Evolutionary conservation across 1,140 invertebrate genomes (phyloP).

Genomic region (Calliopsis andreniformis): DNA sequence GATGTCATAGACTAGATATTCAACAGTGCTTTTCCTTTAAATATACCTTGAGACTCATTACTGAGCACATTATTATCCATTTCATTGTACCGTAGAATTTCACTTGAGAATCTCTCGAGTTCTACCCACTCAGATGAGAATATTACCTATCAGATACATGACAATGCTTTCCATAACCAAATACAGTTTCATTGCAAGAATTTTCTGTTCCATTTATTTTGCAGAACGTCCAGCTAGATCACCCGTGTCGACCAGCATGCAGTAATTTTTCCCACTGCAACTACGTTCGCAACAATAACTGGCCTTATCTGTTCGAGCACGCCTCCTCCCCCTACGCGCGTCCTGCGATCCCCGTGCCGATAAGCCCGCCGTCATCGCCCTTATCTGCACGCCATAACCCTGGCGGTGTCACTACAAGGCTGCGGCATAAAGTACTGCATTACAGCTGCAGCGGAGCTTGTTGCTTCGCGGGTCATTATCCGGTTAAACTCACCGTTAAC

Average conservation of each 20-base stretch:
- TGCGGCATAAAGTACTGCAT: conserved; percentile 36
- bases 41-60: too few species aligned
- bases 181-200: too few species aligned
- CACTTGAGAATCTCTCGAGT: too few species aligned
- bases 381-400: conserved; percentile 47
- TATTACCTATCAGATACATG: too few species aligned
- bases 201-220: too few species aligned
- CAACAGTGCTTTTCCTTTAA: too few species aligned
- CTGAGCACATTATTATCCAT: too few species aligned
- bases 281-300: conserved; percentile 14
- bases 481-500: conserved; percentile 43
- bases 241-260: too few species aligned
- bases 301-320: conserved; percentile 27
- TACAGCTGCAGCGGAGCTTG: conserved; percentile 26
- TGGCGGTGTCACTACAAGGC: conserved; percentile 24
- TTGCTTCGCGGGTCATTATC: conserved; percentile 53
- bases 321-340: background rate
- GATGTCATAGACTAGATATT: too few species aligned
- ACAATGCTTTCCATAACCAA: too few species aligned
- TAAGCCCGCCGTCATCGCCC: conserved; percentile 38
- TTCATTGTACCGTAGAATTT: too few species aligned
- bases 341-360: conserved; percentile 11
- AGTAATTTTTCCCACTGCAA: conserved; percentile 23
- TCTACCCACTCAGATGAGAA: too few species aligned
- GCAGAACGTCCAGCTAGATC: background rate